Conservation (phyloP, 1,140 invertebrate species). For the Aphelinus certus region DNA sequence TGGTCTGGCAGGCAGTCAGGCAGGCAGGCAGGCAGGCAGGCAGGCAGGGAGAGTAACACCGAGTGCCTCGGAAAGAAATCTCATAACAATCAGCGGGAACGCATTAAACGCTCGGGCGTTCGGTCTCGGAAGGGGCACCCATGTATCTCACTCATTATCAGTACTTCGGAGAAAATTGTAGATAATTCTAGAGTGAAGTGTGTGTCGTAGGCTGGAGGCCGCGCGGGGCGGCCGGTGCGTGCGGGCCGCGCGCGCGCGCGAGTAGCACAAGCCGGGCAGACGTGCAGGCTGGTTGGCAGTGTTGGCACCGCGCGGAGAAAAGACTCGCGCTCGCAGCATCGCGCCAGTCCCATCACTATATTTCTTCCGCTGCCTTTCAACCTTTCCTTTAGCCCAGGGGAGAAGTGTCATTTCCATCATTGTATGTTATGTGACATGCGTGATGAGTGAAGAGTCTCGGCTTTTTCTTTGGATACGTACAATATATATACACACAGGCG, state of each 20-base stretch:
- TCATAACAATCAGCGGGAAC: conserved; percentile 27
- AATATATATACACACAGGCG: not conserved
- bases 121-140: conserved; percentile 12
- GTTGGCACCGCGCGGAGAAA: conserved; percentile 24
- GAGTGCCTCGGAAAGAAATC: conserved; percentile 21
- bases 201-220: conserved; percentile 5
- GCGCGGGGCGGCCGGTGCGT: not conserved
- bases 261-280: not conserved
- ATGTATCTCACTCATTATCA: conserved; percentile 36
- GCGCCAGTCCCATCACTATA: conserved; percentile 38
- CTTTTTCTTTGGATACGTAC: conserved; percentile 27
- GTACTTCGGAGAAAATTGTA: conserved; percentile 37
- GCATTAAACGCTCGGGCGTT: conserved; percentile 16
- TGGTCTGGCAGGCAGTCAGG: no score
- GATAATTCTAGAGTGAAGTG: conserved; percentile 45
- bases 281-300: not conserved
- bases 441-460: conserved; percentile 36
- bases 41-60: not conserved
- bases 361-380: conserved; percentile 39
- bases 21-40: no score
- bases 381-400: conserved; percentile 34
- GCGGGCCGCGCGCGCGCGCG: not conserved
- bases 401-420: conserved; percentile 42
- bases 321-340: conserved; percentile 5
- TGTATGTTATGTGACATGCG: conserved; percentile 40